Conservation (phyloP, 2,797 vertebrate genomes). For the Pipistrellus kuhlii region DNA sequence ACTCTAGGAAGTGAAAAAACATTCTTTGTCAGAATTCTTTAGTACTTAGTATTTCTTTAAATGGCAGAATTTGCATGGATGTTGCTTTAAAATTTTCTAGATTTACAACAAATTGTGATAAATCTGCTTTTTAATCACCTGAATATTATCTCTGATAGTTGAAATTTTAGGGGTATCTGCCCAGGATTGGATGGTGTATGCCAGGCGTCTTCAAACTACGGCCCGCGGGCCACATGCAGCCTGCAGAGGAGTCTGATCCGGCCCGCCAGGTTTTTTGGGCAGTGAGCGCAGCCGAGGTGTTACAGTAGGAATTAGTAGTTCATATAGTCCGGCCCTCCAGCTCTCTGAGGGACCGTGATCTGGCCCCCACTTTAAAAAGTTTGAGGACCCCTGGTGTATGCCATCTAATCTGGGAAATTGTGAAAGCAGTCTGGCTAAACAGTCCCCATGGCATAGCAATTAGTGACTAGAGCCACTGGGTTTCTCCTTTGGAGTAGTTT, state of each 20-base stretch:
- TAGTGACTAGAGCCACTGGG: not conserved
- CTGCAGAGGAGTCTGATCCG: too few relatives aligned
- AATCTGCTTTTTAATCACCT: slow-evolving; percentile 35
- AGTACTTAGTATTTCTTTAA: not conserved
- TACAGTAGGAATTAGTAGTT: too few relatives aligned
- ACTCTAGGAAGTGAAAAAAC: not conserved
- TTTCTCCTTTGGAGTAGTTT: not conserved
- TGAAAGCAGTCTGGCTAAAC: not conserved
- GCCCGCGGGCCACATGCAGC: too few relatives aligned
- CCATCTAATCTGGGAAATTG: not conserved
- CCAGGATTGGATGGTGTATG: not conserved
- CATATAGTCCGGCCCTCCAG: too few relatives aligned
- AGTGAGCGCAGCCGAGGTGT: too few relatives aligned
- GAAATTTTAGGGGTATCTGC: not conserved
- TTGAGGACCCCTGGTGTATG: too few relatives aligned
- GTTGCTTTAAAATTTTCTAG: slow-evolving; percentile 48
- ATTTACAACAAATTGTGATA: not conserved
- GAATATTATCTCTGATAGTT: not conserved
- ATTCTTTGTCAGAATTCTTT: not conserved
- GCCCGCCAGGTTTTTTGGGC: too few relatives aligned
- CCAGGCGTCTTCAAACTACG: too few relatives aligned
- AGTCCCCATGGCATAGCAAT: not conserved
- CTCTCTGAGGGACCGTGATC: too few relatives aligned
- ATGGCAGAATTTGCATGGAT: not conserved
- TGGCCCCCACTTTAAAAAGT: too few relatives aligned